Base-by-base conservation (phyloP, 2,797 vertebrate genomes). In the Ceyx erithaca region DNA sequence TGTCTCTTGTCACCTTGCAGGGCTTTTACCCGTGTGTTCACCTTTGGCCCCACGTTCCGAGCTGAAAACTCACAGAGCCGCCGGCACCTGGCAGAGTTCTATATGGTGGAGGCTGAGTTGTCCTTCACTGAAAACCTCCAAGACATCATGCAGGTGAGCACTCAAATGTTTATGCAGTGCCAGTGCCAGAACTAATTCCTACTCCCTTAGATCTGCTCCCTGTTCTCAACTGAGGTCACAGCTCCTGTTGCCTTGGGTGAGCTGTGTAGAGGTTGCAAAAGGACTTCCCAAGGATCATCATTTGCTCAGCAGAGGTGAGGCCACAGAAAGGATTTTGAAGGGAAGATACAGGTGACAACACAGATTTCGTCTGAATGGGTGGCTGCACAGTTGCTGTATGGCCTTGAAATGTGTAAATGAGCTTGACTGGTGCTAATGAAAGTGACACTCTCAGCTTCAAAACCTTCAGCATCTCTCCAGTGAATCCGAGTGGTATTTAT, bases 101-200 rank as follows among this genome's bases (percentile, higher is more conserved):
- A 99, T 90, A 99, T 99, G 99, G 98, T 99, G 90, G 99, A 99
- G 96, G 99, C 99, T 7, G 99, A 99, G 94, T 93, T 99, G 54
- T 98, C 99, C 91, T 99, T 99, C 96, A 98, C 98, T 4, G 97
- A 98, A 71, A 98, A 97, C 76, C 97, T 99, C 72, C 98, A 99
- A 81, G 99, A 99, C 88, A 95, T 99, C 76, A 99, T 98, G 90
- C 97, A 98, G 98, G 99, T 99, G 94, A 20, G 96, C 52, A n/a
- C 4, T 90, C 72, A 61, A 35, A 52, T 33, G 35, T 28, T 37
- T 69, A 0, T 70, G 35, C 41, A 58, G 72, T 37, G 78, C 25
- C 5, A 1, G 9, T 58, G 28, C 43, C 61, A 63, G 31, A 43
- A 45, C 59, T 72, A 25, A 57, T 33, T 40, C 54, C 7, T 89